Percentiles rank a stretch among this genome's conserved stretches.
These are phyloP conservation scores for Oeneis ivallda DNA, from an alignment of 2,888 invertebrate species.

Conservation along the genomic window DNA sequence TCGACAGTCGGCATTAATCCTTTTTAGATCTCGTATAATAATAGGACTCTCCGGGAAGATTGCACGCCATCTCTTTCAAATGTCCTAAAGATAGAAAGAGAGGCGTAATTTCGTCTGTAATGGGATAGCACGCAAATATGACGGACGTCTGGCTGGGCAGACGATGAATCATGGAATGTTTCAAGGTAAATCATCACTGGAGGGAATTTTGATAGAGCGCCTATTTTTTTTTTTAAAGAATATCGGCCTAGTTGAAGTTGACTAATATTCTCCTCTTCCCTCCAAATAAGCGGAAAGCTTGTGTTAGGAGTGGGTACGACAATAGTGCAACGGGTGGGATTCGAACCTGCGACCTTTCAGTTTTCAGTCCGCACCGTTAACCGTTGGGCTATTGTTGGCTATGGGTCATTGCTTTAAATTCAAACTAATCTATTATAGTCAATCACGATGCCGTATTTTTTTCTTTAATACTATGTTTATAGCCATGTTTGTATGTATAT, in stretches of 20 bases:
- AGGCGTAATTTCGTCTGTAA: constrained; percentile 38
- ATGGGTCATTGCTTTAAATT: constrained; percentile 8
- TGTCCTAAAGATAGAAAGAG: constrained; percentile 20
- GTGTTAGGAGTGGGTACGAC: too few species aligned
- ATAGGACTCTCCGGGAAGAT: constrained; percentile 26
- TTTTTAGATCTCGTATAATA: constrained; percentile 16
- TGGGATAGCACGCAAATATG: constrained; percentile 45
- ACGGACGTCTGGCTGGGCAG: constrained; percentile 54
- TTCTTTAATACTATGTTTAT: too few species aligned
- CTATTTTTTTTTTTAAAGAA: too few species aligned
- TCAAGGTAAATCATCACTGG: constrained; percentile 33
- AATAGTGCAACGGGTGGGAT: too few species aligned
- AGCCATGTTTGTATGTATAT: too few species aligned
- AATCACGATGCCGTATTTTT: not conserved
- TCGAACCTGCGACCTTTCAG: too few species aligned
- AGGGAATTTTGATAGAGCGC: constrained; percentile 22
- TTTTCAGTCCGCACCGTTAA: too few species aligned
- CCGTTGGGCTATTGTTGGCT: too few species aligned
- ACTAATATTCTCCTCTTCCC: too few species aligned
- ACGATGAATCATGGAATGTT: constrained; percentile 64
- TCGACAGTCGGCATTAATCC: constrained; percentile 14
- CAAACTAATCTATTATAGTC: not conserved
- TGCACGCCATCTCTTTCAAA: constrained; percentile 11
- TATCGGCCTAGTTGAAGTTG: too few species aligned
- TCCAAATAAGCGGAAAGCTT: too few species aligned